phyloP scores from a whole-genome alignment of 2,113 vertebrate species.

The Beaufortia kweichowensis region DNA sequence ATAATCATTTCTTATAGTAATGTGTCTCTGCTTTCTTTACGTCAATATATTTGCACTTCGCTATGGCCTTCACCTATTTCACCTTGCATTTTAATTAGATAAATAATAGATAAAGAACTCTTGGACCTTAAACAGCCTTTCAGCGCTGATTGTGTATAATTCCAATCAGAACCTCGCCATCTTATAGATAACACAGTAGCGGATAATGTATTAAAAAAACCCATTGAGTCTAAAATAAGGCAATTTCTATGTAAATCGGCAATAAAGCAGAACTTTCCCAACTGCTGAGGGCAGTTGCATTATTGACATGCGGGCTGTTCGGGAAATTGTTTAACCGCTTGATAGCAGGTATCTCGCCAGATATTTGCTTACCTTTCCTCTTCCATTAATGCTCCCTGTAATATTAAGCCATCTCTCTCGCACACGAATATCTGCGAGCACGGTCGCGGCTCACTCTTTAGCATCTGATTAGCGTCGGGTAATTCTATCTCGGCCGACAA shows the following conservation, averaged over 20 bases:
- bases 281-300: conserved; percentile 93
- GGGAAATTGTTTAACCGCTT: conserved; percentile 96
- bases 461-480: conserved; percentile 93
- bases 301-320: conserved; percentile 90
- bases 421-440: conserved; percentile 93
- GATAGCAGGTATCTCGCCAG: conserved; percentile 91
- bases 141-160: conserved; percentile 66
- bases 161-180: conserved; percentile 86
- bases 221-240: conserved; percentile 96
- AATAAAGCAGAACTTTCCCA: conserved; percentile 97
- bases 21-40: conserved; percentile 54
- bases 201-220: conserved; percentile 75
- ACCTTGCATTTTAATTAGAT: conserved; percentile 53
- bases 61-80: background rate
- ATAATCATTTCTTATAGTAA: conserved; percentile 66
- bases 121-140: conserved; percentile 11
- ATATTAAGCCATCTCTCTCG: conserved; percentile 91
- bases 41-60: conserved; percentile 25
- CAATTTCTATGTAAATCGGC: conserved; percentile 99
- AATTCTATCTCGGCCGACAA: conserved; percentile 88
- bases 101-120: conserved; percentile 37
- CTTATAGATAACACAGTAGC: conserved; percentile 88
- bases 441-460: conserved; percentile 77
- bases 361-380: conserved; percentile 93
- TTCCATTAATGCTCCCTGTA: conserved; percentile 86